Evolutionary conservation across 2,888 invertebrate genomes (phyloP), one percentile per base, ranked within the genome.

Genomic region (Cenopis cana): DNA sequence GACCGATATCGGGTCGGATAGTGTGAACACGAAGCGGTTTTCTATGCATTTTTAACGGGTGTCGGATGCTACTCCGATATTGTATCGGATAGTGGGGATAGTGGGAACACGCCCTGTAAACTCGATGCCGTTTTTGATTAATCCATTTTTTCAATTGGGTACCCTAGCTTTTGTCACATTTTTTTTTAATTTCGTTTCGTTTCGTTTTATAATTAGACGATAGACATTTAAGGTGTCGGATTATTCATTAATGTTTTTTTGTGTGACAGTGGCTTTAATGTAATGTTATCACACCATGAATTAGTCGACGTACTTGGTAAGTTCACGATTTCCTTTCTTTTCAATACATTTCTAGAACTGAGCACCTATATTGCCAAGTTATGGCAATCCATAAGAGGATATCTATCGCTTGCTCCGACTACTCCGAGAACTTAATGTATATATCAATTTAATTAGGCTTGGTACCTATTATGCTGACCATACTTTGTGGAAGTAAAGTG

Each of bases 151-250:
- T 2, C 11, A 10, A 29, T 62, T 69, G 54, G 61, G 49, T 56
- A 55, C 61, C 18, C 36, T n/a, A 49, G 24, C 52, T 64, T 50
- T 64, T 49, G 64, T 65, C 64, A 68, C 46, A 41, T 17, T 64
- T 24, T 64, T 50, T 66, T 67, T 36, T 33, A 33, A 33, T 33
- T 8, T 33, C 33, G 36, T 56, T 64, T 64, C 50, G 24, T 69
- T 64, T 64, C 36, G n/a, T 60, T 71, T 71, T 67, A 67, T 60
- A 55, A 55, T 57, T 64, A 72, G 62, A 64, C 57, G 36, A n/a
- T 29, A 54, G 52, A 54, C 33, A 52, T 52, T 24, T 62, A 36
- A 24, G 20, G 18, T 56, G 20, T 18, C 18, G 18, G 14, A 60
- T 33, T 61, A 14, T 59, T 59, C 14, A 36, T 64, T 59, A 41